phyloP scores from a whole-genome alignment of 1,140 invertebrate genomes.

The Matsumurasca onukii region DNA sequence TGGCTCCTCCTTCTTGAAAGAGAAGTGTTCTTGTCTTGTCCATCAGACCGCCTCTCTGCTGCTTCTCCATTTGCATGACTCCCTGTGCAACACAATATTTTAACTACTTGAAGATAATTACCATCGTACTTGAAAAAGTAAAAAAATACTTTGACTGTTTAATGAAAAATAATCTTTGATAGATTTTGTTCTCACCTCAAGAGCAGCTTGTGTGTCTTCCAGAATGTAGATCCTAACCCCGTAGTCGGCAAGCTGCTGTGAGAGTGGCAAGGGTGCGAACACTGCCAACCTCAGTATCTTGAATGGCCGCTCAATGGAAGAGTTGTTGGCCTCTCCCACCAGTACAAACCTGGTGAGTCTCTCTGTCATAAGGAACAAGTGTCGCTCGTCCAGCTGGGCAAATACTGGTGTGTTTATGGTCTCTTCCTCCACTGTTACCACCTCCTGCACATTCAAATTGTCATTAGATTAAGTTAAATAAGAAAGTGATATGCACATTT shows the following conservation, averaged over 20 bases:
- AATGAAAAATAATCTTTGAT: no score
- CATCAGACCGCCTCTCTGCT: constrained; percentile 79
- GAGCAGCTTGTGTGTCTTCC: constrained; percentile 88
- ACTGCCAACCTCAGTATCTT: constrained; percentile 86
- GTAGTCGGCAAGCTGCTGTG: constrained; percentile 65
- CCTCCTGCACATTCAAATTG: constrained; percentile 64
- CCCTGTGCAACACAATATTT: constrained; percentile 48
- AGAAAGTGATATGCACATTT: no score
- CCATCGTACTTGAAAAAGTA: no score
- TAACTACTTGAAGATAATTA: no score
- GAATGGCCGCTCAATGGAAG: constrained; percentile 46
- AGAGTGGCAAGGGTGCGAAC: constrained; percentile 68
- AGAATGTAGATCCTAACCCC: constrained; percentile 87
- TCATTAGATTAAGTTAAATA: no score
- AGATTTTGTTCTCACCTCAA: constrained; percentile 72
- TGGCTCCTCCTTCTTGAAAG: constrained; percentile 87
- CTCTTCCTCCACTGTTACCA: constrained; percentile 89
- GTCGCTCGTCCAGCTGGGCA: constrained; percentile 84
- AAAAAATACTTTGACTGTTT: no score
- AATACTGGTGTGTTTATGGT: constrained; percentile 94
- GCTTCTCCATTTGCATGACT: constrained; percentile 68
- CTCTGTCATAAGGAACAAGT: constrained; percentile 88
- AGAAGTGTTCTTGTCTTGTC: constrained; percentile 84
- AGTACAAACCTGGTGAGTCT: constrained; percentile 84
- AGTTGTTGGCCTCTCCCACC: constrained; percentile 67